Evolutionary conservation across 2,888 invertebrate species (phyloP), one percentile per base, ranked within the genome.

Genomic region (Diadromus collaris): DNA sequence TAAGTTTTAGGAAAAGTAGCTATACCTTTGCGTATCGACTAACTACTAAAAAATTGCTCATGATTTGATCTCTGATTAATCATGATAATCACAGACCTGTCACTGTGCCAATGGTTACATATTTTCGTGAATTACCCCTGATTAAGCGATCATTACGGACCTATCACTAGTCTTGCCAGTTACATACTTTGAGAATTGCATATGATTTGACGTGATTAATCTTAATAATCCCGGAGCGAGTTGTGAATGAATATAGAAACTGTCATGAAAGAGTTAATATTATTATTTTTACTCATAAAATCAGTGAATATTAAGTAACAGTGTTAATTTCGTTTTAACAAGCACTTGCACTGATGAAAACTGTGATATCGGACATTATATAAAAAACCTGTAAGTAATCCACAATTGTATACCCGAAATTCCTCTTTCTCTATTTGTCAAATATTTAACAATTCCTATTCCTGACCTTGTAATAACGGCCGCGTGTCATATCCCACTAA

Each of bases 301-400:
- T n/a, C 27, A 16, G 16, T 29, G 63, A 46, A 60, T 48, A 67
- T 73, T 38, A 34, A 54, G 69, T 73, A 78, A 76, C 29, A 16
- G 38, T 84, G 75, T 80, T 76, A 67, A 70, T 86, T 88, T 82
- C 86, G 68, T 83, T 87, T 87, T 87, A 83, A 87, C 86, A 90
- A 90, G 90, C 84, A 87, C 87, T 81, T 90, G 90, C 86, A 87
- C 90, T 80, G 86, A 84, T 85, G 85, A 88, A 87, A 89, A 89
- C 82, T 90, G 90, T 84, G 89, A 89, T 85, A 86, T 90, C 83
- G 88, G 88, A 84, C 86, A 86, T 82, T 87, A 87, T 86, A 86
- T 90, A 82, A 85, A 88, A 82, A 83, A 85, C 76, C 78, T 87
- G 89, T 88, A 88, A 89, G 90, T 90, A 87, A 87, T 78, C n/a